These are phyloP conservation scores for Sisyra nigra DNA, from an alignment of 2,888 invertebrate genomes.

Conservation along the genomic window DNA sequence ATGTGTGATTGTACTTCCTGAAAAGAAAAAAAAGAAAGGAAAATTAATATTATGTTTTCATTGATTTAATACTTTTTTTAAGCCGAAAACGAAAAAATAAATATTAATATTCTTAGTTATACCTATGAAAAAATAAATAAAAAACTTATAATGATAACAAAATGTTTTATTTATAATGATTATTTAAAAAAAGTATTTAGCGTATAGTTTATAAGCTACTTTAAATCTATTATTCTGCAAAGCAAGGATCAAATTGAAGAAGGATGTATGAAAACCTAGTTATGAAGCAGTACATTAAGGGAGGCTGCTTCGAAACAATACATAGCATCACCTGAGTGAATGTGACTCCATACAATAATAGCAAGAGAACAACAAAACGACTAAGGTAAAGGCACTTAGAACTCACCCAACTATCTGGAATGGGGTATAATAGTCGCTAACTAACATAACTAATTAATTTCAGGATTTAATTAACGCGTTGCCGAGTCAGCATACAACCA, in stretches of 20 bases:
- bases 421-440: slow-evolving; percentile 1
- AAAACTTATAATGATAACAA: background rate
- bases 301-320: no score
- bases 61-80: background rate
- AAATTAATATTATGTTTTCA: background rate
- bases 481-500: background rate
- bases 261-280: no score
- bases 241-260: no score
- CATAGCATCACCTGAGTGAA: no score
- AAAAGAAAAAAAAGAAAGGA: slow-evolving; percentile 17
- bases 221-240: no score
- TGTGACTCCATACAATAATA: no score
- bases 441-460: slow-evolving; percentile 2
- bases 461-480: slow-evolving; percentile 4
- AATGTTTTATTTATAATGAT: no score
- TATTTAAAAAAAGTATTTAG: no score
- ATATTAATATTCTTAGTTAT: background rate
- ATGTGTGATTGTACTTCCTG: slow-evolving; percentile 26
- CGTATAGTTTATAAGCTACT: no score
- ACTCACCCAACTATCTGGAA: no score
- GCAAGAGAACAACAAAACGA: background rate
- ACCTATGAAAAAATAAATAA: background rate
- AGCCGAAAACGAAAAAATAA: background rate
- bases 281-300: no score
- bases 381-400: no score